These are phyloP conservation scores for Melanotaenia nigrans DNA, from an alignment of 2,797 vertebrate genomes.

Conservation along the genomic window DNA sequence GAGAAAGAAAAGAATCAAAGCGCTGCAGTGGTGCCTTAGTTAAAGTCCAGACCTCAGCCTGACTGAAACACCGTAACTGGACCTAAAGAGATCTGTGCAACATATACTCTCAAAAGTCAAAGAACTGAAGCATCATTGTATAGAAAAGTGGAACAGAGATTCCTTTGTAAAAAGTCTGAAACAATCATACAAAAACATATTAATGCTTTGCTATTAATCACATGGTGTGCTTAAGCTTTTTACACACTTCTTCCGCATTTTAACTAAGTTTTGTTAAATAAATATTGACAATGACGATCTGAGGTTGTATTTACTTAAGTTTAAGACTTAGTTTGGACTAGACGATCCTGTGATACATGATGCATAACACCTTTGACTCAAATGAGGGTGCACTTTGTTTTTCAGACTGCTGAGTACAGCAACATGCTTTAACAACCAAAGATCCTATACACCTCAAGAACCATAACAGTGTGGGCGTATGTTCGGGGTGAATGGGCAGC, in stretches of 20 bases:
- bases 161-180: background rate
- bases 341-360: background rate
- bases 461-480: slow-evolving; percentile 28
- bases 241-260: background rate
- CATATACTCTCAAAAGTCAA: background rate
- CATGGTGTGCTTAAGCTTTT: background rate
- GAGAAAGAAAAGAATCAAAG: too few species aligned
- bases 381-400: background rate
- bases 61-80: background rate
- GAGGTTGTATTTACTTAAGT: background rate
- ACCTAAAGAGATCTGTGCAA: background rate
- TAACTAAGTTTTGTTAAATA: background rate
- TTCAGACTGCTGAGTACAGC: background rate
- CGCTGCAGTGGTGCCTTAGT: background rate
- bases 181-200: background rate
- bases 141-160: background rate
- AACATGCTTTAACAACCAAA: background rate
- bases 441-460: slow-evolving; percentile 14
- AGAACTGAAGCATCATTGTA: background rate
- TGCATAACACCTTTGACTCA: background rate
- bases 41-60: background rate
- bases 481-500: slow-evolving; percentile 60
- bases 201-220: background rate
- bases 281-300: background rate
- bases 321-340: background rate